Percentiles rank a stretch among this genome's conserved stretches.
phyloP scores from a whole-genome alignment of 2,888 invertebrate species.

The Lacanobia oleracea region DNA sequence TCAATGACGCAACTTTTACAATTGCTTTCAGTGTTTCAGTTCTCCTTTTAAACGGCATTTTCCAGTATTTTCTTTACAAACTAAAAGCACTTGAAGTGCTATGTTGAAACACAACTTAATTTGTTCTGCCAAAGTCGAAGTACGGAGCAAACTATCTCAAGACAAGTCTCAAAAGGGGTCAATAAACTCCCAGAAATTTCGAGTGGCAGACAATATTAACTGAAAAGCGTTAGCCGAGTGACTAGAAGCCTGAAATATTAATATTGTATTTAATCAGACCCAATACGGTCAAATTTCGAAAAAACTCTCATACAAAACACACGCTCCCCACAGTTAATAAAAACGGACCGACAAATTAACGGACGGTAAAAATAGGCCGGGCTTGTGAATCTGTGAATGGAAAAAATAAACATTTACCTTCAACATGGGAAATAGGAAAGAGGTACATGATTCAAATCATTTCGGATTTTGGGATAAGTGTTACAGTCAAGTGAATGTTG shows the following conservation, averaged over 20 bases:
- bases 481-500: background rate
- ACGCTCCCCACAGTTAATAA: constrained; percentile 29
- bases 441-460: background rate
- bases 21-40: background rate
- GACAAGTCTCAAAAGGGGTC: constrained; percentile 1
- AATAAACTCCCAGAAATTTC: constrained; percentile 19
- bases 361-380: constrained; percentile 27
- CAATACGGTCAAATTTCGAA: constrained; percentile 14
- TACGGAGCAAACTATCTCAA: constrained; percentile 1
- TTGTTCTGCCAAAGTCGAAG: background rate
- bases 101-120: constrained; percentile 17
- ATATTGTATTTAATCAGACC: constrained; percentile 33
- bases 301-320: constrained; percentile 24
- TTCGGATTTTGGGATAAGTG: background rate
- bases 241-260: constrained; percentile 23
- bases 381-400: constrained; percentile 20
- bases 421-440: constrained; percentile 10
- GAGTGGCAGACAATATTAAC: constrained; percentile 24
- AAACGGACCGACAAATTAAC: constrained; percentile 43
- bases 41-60: background rate
- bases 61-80: constrained; percentile 1
- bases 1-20: constrained; percentile 1
- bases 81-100: background rate
- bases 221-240: constrained; percentile 22
- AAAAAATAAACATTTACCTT: constrained; percentile 28